Evolutionary conservation across 1,140 invertebrate genomes (phyloP), one percentile per base, ranked within the genome.

Genomic region (Drosophila ironensis): DNA sequence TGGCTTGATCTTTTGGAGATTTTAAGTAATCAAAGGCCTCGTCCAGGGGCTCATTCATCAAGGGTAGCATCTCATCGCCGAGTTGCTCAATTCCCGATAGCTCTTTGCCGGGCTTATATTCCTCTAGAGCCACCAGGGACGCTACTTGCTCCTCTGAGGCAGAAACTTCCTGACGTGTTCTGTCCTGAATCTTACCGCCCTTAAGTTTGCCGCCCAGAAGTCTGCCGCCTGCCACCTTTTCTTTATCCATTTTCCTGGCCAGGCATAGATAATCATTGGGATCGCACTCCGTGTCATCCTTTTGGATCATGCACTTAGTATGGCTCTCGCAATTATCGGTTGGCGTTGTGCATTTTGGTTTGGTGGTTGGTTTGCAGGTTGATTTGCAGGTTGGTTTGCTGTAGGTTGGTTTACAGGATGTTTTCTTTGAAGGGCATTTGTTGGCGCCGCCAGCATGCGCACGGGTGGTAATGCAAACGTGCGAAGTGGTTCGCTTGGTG

Each of bases 221-320:
- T 3, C n/a, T 48, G 3, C 33, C 37, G 6, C 5, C 50, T 12
- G 9, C 14, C n/a, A 16, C 28, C 4, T 28, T 50, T 0, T 40
- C 37, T 1, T n/a, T 47, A 5, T 42, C 37, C 2, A 61, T 57
- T 12, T 61, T 59, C 11, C 8, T 41, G 9, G 56, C 51, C 1
- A 73, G 35, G 4, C 78, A 77, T n/a, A 56, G 22, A 0, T 28
- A 41, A 19, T 82, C 73, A 27, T 84, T 52, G 1, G 63, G 41
- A n/a, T 66, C 53, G 11, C 77, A 82, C 11, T 78, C 57, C 19
- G 52, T 33, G 0, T 70, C 53, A 0, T 33, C 27, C 6, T 25
- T 46, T n/a, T 5, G 20, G 4, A 37, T 27, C 27, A 52, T 71
- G 14, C 22, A 14, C 17, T 51, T 45, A n/a, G n/a, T n/a, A 0